phyloP scores from a whole-genome alignment of 35 echinoderm and acorn worm genomes.

The Heliocidaris tuberculata region DNA sequence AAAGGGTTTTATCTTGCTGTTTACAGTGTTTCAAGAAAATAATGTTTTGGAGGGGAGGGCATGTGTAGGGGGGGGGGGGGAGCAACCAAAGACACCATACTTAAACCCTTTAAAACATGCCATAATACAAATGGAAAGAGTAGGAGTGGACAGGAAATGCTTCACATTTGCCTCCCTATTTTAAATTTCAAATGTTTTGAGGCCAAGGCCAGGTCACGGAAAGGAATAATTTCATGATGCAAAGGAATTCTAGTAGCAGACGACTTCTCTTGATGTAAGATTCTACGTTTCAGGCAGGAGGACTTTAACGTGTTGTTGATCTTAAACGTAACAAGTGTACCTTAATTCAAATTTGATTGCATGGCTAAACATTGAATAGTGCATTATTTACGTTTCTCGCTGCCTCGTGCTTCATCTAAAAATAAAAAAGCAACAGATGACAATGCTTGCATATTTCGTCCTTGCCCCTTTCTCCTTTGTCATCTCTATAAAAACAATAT shows the following conservation, averaged over 20 bases:
- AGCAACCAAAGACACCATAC: neutral
- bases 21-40: neutral
- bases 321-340: conserved; percentile 4
- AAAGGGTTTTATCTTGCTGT: neutral
- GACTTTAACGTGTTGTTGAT: neutral
- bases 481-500: neutral
- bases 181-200: neutral
- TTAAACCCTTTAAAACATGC: neutral
- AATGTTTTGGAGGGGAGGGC: no score
- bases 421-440: neutral
- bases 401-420: neutral
- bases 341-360: conserved; percentile 13
- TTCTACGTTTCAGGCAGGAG: neutral
- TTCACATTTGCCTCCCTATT: neutral
- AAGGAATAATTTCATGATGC: neutral
- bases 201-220: neutral
- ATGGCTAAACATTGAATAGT: neutral
- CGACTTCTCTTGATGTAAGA: neutral
- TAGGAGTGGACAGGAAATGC: neutral
- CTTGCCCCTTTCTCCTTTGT: neutral
- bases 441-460: neutral
- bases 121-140: neutral
- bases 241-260: neutral
- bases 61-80: neutral
- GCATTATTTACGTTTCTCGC: neutral